phyloP scores from a whole-genome alignment of 1,140 invertebrate genomes.

The Andricus grossulariae region DNA sequence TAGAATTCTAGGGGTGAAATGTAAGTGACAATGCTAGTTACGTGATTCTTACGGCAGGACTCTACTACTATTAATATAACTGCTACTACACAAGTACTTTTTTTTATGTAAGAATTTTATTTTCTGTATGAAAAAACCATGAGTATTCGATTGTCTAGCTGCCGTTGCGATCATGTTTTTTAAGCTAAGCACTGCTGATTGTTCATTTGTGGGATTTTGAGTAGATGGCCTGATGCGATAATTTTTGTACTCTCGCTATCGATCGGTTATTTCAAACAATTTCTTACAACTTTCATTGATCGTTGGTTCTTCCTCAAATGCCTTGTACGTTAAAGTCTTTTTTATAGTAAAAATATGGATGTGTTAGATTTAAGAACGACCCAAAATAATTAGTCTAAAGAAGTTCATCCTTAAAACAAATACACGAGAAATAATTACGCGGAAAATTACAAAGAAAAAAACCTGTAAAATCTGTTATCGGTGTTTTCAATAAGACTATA shows the following conservation, averaged over 20 bases:
- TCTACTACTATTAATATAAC: slow-evolving; percentile 36
- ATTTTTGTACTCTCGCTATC: not conserved
- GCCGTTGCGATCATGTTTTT: slow-evolving; percentile 66
- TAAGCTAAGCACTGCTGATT: slow-evolving; percentile 54
- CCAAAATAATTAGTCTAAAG: not conserved
- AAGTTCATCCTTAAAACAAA: slow-evolving; percentile 19
- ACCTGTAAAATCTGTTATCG: not conserved
- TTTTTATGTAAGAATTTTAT: slow-evolving; percentile 56
- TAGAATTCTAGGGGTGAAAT: not conserved
- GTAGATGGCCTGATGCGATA: not conserved
- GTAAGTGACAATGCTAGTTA: not conserved
- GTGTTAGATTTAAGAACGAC: slow-evolving; percentile 40
- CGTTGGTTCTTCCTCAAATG: slow-evolving; percentile 22
- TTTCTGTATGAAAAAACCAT: slow-evolving; percentile 63
- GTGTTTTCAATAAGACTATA: not conserved
- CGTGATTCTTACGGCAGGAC: not conserved
- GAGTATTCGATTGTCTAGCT: slow-evolving; percentile 74
- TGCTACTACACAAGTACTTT: slow-evolving; percentile 52
- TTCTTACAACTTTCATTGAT: slow-evolving; percentile 10
- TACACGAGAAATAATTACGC: slow-evolving; percentile 1
- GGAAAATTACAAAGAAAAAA: slow-evolving; percentile 34
- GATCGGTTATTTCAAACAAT: too few species aligned
- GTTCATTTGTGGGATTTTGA: slow-evolving; percentile 52
- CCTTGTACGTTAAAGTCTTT: slow-evolving; percentile 42
- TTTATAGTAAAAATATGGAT: slow-evolving; percentile 45